phyloP scores from a whole-genome alignment of 2,888 invertebrate genomes.

The Cordilura impudica region DNA sequence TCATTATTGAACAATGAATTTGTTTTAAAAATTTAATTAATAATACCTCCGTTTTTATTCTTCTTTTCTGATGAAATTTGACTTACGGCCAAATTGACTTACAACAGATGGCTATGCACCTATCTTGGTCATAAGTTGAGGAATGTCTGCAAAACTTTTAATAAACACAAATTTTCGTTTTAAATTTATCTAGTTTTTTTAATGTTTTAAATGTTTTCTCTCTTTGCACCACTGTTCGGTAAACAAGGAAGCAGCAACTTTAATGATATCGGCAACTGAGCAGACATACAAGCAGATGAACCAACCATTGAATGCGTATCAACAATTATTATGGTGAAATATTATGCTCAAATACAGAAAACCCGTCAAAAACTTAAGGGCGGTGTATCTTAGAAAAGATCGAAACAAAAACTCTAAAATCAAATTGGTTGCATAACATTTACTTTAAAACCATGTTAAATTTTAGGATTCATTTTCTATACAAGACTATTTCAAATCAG shows the following conservation, averaged over 20 bases:
- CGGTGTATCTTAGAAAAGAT: constrained; percentile 16
- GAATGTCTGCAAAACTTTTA: neutral
- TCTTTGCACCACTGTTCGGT: neutral
- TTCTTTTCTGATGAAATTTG: too few relatives aligned
- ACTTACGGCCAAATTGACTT: too few relatives aligned
- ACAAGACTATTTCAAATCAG: neutral
- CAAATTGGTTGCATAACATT: constrained; percentile 57
- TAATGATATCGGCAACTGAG: constrained; percentile 18
- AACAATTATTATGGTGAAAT: constrained; percentile 57
- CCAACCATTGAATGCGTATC: constrained; percentile 56
- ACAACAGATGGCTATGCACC: too few relatives aligned
- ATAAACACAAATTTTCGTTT: too few relatives aligned
- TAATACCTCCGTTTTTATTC: too few relatives aligned
- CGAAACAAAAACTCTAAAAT: constrained; percentile 21
- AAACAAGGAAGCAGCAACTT: neutral
- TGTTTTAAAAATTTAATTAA: too few relatives aligned
- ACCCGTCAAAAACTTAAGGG: constrained; percentile 19
- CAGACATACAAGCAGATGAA: neutral
- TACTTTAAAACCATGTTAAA: constrained; percentile 14
- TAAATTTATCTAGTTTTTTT: too few relatives aligned
- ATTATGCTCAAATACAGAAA: constrained; percentile 36
- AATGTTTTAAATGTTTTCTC: too few relatives aligned
- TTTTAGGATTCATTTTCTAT: constrained; percentile 29
- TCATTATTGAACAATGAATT: too few relatives aligned
- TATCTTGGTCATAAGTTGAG: too few relatives aligned